Evolutionary conservation across 2,113 vertebrate species (phyloP), one percentile per base, ranked within the genome.

Genomic region (Psammodynastes pulverulentus): DNA sequence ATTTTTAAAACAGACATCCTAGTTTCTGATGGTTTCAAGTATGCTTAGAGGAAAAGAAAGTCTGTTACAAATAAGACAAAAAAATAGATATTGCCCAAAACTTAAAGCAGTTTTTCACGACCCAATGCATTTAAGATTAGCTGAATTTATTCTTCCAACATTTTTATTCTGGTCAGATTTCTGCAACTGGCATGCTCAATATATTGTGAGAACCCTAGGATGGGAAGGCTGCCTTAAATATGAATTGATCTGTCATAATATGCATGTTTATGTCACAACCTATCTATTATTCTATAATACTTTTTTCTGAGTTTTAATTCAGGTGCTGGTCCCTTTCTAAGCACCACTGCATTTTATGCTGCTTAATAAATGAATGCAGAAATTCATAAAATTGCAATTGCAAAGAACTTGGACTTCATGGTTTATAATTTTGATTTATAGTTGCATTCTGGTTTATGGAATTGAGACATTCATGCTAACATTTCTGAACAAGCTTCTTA

Each of bases 401-500:
- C 49, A 84, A 56, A 86, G 46, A 86, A 84, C 29, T 15, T 34
- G n/a, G 67, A 26, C 5, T 9, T 67, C 56, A 43, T n/a, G 45
- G 23, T 86, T 3, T 26, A 91, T 89, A 53, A 89, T 92, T 94
- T 46, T 84, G 92, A 95, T 96, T 95, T 93, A 96, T 72, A 95
- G 90, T 90, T 87, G 84, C 54, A 93, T 92, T 91, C 88, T 92
- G 26, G 45, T 90, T 88, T 93, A 90, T 93, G 9, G 90, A 92
- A 92, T 84, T 34, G 85, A 93, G 86, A 93, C 91, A 92, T 93
- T 94, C 92, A 58, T 94, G 58, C 89, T 94, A 92, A 95, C 92
- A 93, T 93, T 92, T 95, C 95, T 95, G 93, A 92, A 91, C 91
- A 79, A 92, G 89, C 79, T 85, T 93, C 95, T 91, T 95, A 96